These are phyloP conservation scores for Hypanus sabinus DNA, from an alignment of 2,113 vertebrate species.

Conservation along the genomic window DNA sequence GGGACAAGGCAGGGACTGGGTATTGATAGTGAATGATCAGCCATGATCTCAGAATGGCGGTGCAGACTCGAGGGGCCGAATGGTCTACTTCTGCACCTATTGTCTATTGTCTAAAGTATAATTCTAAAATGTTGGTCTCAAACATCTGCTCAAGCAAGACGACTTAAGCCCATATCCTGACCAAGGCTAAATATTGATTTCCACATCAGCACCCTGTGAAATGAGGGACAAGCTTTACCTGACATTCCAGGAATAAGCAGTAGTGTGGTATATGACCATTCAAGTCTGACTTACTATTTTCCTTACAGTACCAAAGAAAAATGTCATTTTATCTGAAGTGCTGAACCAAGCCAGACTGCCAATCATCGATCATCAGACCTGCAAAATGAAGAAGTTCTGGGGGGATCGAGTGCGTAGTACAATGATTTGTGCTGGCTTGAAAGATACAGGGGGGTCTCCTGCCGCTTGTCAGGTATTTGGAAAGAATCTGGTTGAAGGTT, in stretches of 20 bases:
- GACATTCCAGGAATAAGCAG: background rate
- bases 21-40: too few relatives aligned
- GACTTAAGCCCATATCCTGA: background rate
- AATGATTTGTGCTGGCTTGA: constrained; percentile 65
- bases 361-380: constrained; percentile 62
- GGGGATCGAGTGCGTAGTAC: constrained; percentile 61
- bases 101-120: too few relatives aligned
- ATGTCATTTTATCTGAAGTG: constrained; percentile 54
- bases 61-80: too few relatives aligned
- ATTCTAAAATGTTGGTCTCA: background rate
- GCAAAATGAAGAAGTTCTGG: constrained; percentile 65
- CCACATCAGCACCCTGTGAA: background rate
- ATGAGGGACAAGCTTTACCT: background rate
- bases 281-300: background rate
- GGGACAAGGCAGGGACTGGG: too few relatives aligned
- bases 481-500: background rate
- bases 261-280: background rate
- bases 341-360: constrained; percentile 61
- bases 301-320: constrained; percentile 55
- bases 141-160: background rate
- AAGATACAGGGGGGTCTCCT: constrained; percentile 57
- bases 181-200: background rate
- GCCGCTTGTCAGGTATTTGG: constrained; percentile 61
- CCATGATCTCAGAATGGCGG: too few relatives aligned
- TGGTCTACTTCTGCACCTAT: too few relatives aligned